These are phyloP conservation scores for Battus philenor DNA, from an alignment of 1,140 invertebrate genomes.

Conservation along the genomic window DNA sequence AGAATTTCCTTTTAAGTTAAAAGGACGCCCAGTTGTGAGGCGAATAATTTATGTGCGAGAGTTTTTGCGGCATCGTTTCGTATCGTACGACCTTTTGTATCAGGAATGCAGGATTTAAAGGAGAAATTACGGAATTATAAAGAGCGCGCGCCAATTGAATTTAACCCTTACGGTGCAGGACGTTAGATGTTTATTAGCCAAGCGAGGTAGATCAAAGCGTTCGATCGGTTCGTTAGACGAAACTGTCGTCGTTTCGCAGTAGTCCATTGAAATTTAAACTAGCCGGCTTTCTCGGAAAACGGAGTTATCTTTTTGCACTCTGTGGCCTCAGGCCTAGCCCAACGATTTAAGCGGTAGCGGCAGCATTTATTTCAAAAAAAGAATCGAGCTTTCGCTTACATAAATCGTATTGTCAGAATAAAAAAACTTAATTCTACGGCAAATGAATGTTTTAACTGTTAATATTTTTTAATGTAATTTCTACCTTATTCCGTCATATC, in stretches of 20 bases:
- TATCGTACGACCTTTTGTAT: constrained; percentile 9
- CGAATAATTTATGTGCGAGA: constrained; percentile 9
- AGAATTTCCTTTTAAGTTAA: neutral
- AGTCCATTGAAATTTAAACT: constrained; percentile 60
- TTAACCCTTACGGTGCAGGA: neutral
- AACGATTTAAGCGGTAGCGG: constrained; percentile 24
- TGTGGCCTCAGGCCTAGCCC: constrained; percentile 26
- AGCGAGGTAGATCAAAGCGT: constrained; percentile 32
- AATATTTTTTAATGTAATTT: too few species aligned
- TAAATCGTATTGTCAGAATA: too few species aligned
- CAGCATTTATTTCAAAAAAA: too few species aligned
- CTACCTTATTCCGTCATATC: too few species aligned
- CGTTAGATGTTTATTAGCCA: constrained; percentile 17
- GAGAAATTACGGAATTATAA: constrained; percentile 9
- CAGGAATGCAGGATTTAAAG: constrained; percentile 8
- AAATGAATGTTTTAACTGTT: too few species aligned
- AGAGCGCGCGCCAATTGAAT: constrained; percentile 1
- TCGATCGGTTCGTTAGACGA: constrained; percentile 53
- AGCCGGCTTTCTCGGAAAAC: constrained; percentile 38
- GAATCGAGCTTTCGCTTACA: too few species aligned
- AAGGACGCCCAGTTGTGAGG: constrained; percentile 1
- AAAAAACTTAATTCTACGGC: too few species aligned
- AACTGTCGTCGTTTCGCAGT: constrained; percentile 38
- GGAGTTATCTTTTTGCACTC: constrained; percentile 30
- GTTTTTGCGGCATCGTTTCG: constrained; percentile 1